Evolutionary conservation across 2,797 vertebrate species (phyloP), one percentile per base, ranked within the genome.

Genomic region (Lophius americanus): DNA sequence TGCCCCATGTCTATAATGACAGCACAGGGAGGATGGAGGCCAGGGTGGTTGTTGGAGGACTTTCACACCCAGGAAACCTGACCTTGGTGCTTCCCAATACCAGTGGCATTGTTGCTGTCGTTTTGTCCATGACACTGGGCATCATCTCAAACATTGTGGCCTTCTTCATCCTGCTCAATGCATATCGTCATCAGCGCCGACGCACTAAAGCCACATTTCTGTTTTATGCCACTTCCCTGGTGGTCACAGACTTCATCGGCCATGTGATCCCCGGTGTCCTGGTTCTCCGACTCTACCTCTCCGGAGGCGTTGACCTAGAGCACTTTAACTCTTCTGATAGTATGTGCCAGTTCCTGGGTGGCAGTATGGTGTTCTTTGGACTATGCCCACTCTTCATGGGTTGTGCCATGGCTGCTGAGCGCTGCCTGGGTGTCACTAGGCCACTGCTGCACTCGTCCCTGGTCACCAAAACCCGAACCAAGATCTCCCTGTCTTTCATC

Each of bases 341-440:
- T 4, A 86, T 94, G 76, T 97, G 96, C 79, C 92, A 95, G 84
- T 95, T 97, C 73, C 86, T 97, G 49, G 96, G 96, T 0, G 95
- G 94, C 38, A 94, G 95, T 81, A 96, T 97, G 96, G 96, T 97
- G 23, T 97, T 97, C 75, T 97, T 97, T 0, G 96, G 96, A 58
- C 91, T 97, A 41, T 97, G 95, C 64, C 95, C 96, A 0, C 94
- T 96, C 44, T 95, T 97, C 67, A 91, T 97, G 81, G 95, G 96
- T 68, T 94, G 95, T 8, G 94, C 94, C 61, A 96, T 97, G 96
- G 96, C 96, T 0, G 93, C 94, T 0, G 96, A 97, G 81, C 95
- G 96, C 65, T 97, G 96, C 46, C 86, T 96, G 57, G 96, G 96
- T 0, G 93, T 97, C 38, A 97, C 95, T 0, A 94, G 83, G 69